phyloP scores from a whole-genome alignment of 2,113 vertebrate species.

The Hippoglossus stenolepis region DNA sequence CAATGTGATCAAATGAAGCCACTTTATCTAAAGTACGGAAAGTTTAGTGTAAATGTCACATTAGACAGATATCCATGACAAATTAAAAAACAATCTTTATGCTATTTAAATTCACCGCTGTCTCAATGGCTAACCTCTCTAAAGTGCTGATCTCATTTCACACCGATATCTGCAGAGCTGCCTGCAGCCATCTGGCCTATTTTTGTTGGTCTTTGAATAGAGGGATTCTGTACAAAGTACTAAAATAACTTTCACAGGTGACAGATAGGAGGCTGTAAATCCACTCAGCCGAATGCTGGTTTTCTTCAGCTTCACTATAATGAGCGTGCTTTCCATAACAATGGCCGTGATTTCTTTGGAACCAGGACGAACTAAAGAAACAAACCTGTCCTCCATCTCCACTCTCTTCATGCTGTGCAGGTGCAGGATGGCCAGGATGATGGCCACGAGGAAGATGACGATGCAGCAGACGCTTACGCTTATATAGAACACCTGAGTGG shows the following conservation, averaged over 20 bases:
- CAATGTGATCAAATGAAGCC: too few species aligned
- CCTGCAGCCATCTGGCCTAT: conserved; percentile 23
- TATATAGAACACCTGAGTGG: conserved; percentile 98
- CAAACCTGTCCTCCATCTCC: conserved; percentile 96
- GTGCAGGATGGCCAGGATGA: conserved; percentile 96
- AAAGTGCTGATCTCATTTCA: conserved; percentile 25
- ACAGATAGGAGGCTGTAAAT: not conserved
- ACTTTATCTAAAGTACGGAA: too few species aligned
- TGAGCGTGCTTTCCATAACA: not conserved
- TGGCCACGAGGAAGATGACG: conserved; percentile 98
- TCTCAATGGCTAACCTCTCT: not conserved
- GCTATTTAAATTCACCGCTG: not conserved
- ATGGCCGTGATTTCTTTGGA: not conserved
- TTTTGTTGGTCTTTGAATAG: conserved; percentile 16
- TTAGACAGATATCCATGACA: not conserved
- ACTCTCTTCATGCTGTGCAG: conserved; percentile 99
- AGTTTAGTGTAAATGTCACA: too few species aligned
- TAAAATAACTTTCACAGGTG: conserved; percentile 12
- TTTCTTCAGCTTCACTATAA: not conserved
- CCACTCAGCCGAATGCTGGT: not conserved
- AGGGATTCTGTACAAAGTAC: not conserved
- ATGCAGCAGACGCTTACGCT: conserved; percentile 98
- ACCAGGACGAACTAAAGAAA: not conserved
- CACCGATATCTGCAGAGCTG: conserved; percentile 17
- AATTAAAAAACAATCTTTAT: not conserved